Conservation (phyloP, 1,140 invertebrate genomes). For the Euwallacea fornicatus region DNA sequence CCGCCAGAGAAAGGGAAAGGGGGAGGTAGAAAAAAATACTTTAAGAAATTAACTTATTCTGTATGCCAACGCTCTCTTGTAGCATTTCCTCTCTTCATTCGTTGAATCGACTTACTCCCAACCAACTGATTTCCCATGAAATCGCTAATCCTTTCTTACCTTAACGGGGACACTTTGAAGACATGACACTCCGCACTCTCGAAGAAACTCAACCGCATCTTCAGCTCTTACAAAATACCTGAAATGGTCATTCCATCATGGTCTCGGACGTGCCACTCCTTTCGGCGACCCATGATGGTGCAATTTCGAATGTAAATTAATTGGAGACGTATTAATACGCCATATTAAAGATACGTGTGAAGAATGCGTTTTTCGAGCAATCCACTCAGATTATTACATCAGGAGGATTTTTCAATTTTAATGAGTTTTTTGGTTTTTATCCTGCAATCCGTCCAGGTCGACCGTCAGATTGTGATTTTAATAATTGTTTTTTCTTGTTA, state of each 20-base stretch:
- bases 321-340: not conserved
- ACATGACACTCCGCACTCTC: conserved; percentile 6
- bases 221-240: not conserved
- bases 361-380: conserved; percentile 2
- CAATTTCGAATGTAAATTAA: conserved; percentile 6
- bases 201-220: conserved; percentile 9
- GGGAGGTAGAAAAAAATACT: no score
- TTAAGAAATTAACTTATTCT: no score
- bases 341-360: not conserved
- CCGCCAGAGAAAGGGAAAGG: no score
- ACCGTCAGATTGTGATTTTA: conserved; percentile 9
- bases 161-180: not conserved
- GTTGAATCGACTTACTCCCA: no score
- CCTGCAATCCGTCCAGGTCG: conserved; percentile 4
- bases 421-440: conserved; percentile 12
- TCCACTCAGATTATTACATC: conserved; percentile 3
- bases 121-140: no score
- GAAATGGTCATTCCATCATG: not conserved
- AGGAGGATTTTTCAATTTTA: conserved; percentile 10
- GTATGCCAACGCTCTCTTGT: no score
- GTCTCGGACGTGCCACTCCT: not conserved
- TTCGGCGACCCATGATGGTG: conserved; percentile 3
- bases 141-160: no score
- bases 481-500: not conserved
- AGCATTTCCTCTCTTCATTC: no score